phyloP scores from a whole-genome alignment of 2,113 vertebrate species.

The pig (Sus scrofa) region DNA sequence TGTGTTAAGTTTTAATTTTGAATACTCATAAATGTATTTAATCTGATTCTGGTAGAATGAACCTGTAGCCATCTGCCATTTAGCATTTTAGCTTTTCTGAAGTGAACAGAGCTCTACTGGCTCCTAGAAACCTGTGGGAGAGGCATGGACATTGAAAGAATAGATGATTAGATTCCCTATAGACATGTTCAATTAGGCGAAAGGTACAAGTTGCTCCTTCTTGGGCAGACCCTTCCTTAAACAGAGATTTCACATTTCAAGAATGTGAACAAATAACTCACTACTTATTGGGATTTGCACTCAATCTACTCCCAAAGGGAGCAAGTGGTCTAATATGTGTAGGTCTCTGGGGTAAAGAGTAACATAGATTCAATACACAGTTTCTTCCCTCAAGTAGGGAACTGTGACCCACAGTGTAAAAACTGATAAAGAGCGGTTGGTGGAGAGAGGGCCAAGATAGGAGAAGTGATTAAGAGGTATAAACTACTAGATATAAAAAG shows the following conservation, averaged over 20 bases:
- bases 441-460: neutral
- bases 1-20: slow-evolving; percentile 40
- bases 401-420: neutral
- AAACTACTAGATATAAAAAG: neutral
- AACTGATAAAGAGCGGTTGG: neutral
- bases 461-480: neutral
- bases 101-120: neutral
- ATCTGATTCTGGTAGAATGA: neutral
- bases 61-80: neutral
- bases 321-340: neutral
- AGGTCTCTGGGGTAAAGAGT: neutral
- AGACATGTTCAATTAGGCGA: neutral
- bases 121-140: neutral
- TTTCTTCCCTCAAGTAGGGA: neutral
- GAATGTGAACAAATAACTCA: neutral
- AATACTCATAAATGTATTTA: neutral
- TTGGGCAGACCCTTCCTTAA: neutral
- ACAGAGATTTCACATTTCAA: neutral
- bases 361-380: neutral
- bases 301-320: neutral
- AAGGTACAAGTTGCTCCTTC: neutral
- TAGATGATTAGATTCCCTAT: no score
- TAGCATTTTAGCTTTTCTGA: neutral
- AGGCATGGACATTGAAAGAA: neutral
- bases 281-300: neutral